Evolutionary conservation across 2,888 invertebrate species (phyloP), one percentile per base, ranked within the genome.

Genomic region (Pammene fasciana): DNA sequence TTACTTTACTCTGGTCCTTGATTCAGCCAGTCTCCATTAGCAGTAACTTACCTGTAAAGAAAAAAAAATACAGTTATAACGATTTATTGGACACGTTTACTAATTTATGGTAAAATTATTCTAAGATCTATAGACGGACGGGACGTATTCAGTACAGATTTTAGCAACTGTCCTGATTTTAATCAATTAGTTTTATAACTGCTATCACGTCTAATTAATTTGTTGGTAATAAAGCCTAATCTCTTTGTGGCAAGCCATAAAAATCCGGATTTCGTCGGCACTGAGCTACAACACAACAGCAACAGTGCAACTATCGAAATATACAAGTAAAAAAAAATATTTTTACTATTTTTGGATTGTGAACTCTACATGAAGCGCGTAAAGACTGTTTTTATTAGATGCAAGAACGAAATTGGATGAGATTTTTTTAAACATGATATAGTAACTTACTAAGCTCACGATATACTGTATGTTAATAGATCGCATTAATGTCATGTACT

Each of bases 381-480:
- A 36, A 60, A 46, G 16, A 16, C 13, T 11, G 10, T 18, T 50
- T 52, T 9, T 9, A 38, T 7, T 38, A 38, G 38, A 38, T 38
- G 26, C 26, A 4, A 26, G 26, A 26, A 38, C 7, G 38, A 9
- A 7, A 38, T 38, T 38, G 9, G 6, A 38, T 9, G 6, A 38
- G 38, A 9, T 9, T 38, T 38, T 38, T 38, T 38, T 5, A 38
- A 38, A 38, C 38, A 9, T 38, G 38, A 38, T 38, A 38, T 38
- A 38, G 38, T 14, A 60, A 65, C 38, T 55, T 61, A 38, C 72
- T 65, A 66, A 62, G 50, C 55, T 67, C 57, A 72, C 72, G 71
- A 71, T 74, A 71, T 74, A 73, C 26, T 26, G 26, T 73, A 74
- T 75, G 68, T 73, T 74, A 68, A 74, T 71, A 38, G 60, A 46